Percentiles rank a stretch among this genome's conserved stretches.
Conservation (phyloP, 2,888 invertebrate species). For the Limnephilus rhombicus region DNA sequence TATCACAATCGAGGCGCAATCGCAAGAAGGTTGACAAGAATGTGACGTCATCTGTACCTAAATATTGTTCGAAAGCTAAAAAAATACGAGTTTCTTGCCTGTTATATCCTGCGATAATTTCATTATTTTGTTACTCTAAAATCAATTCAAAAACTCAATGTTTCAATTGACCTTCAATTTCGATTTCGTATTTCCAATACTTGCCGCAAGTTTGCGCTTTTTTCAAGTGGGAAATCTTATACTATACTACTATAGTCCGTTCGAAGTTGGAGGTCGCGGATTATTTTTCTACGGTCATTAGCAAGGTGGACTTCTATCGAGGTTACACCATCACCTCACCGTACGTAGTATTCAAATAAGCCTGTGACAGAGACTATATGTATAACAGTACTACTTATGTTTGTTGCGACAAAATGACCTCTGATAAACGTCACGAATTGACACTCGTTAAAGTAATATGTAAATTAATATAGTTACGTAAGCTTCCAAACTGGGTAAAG, state of each 20-base stretch:
- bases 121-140: not conserved
- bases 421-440: conserved; percentile 9
- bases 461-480: not conserved
- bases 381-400: not conserved
- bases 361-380: not conserved
- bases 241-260: not conserved
- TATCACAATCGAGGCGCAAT: not conserved
- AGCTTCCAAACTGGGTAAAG: not conserved
- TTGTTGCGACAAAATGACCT: not conserved
- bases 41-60: not conserved
- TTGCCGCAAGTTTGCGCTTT: not conserved
- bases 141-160: not conserved
- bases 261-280: not conserved
- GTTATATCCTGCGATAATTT: not conserved
- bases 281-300: conserved; percentile 35
- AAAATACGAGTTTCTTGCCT: not conserved
- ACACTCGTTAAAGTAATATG: not conserved
- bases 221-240: not conserved
- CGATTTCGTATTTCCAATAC: no score
- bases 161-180: no score
- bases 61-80: not conserved
- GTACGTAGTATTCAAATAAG: not conserved
- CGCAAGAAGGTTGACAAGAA: not conserved
- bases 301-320: conserved; percentile 31
- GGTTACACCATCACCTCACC: conserved; percentile 24